Conservation (phyloP, 2,888 invertebrate genomes). For the Drosophila greeni region DNA sequence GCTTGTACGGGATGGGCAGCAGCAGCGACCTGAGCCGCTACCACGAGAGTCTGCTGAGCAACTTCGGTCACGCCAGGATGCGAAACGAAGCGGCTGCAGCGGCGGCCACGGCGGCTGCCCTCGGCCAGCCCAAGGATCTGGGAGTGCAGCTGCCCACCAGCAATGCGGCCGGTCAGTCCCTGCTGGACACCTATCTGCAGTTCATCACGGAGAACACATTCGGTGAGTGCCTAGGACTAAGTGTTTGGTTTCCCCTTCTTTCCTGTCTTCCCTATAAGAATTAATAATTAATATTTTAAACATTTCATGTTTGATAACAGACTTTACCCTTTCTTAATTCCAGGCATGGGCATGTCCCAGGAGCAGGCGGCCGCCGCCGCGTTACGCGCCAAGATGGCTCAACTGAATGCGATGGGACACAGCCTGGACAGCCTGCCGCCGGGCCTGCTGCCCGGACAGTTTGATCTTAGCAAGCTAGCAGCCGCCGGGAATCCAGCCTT, state of each 20-base stretch:
- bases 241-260: too few species aligned
- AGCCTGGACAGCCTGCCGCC: constrained; percentile 81
- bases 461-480: constrained; percentile 77
- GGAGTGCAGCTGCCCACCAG: constrained; percentile 84
- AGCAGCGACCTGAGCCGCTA: constrained; percentile 76
- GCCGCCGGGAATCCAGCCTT: constrained; percentile 54
- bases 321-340: neutral
- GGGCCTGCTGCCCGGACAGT: constrained; percentile 77
- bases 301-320: neutral
- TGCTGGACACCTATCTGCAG: constrained; percentile 92
- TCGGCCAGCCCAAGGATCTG: constrained; percentile 80
- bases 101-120: constrained; percentile 71
- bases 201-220: constrained; percentile 91
- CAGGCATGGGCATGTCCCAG: constrained; percentile 82
- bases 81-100: constrained; percentile 81
- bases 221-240: constrained; percentile 77
- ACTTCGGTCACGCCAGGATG: constrained; percentile 81
- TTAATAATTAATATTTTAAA: too few species aligned
- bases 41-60: constrained; percentile 76
- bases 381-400: constrained; percentile 88
- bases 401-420: constrained; percentile 84
- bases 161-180: constrained; percentile 85
- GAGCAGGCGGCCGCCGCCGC: constrained; percentile 87
- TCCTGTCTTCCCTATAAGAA: too few species aligned
- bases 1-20: constrained; percentile 62